phyloP scores from a whole-genome alignment of 2,888 invertebrate genomes.

The Hemithea aestivaria region DNA sequence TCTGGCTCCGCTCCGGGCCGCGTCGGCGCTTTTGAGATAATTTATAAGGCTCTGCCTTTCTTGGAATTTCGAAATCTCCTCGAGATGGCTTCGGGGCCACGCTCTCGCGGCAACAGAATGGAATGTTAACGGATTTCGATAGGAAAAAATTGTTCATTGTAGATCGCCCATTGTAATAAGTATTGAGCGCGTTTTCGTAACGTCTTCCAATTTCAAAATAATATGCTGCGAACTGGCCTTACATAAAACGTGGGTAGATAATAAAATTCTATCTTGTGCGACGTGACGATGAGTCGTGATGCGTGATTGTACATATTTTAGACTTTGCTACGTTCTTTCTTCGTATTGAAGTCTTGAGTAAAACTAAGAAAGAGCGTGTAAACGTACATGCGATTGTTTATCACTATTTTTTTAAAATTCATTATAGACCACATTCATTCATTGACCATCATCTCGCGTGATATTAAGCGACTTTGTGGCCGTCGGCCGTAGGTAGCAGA shows the following conservation, averaged over 20 bases:
- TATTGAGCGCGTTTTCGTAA: constrained; percentile 47
- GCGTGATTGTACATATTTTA: too few relatives aligned
- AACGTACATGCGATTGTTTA: too few relatives aligned
- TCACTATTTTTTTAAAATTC: too few relatives aligned
- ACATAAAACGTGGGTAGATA: background rate
- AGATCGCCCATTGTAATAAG: constrained; percentile 42
- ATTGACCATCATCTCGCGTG: too few relatives aligned
- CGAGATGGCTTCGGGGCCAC: constrained; percentile 57
- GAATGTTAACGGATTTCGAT: constrained; percentile 75
- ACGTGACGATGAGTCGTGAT: too few relatives aligned
- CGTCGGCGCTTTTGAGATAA: constrained; percentile 78
- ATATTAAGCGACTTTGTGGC: too few relatives aligned
- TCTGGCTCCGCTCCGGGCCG: constrained; percentile 65
- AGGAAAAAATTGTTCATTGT: constrained; percentile 69
- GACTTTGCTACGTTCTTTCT: too few relatives aligned
- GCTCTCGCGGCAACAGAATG: constrained; percentile 59
- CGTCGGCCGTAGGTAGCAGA: too few relatives aligned
- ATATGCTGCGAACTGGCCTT: constrained; percentile 21
- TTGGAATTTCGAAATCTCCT: constrained; percentile 76
- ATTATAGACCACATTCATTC: too few relatives aligned
- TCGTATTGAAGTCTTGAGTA: too few relatives aligned
- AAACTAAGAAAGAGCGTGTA: too few relatives aligned
- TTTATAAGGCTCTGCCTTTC: constrained; percentile 78
- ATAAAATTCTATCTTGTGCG: too few relatives aligned
- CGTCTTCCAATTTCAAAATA: constrained; percentile 43